Percentiles rank a stretch among this genome's conserved stretches.
These are phyloP conservation scores for Zosterops pallidus DNA, from an alignment of 2,113 vertebrate species.

Conservation along the genomic window DNA sequence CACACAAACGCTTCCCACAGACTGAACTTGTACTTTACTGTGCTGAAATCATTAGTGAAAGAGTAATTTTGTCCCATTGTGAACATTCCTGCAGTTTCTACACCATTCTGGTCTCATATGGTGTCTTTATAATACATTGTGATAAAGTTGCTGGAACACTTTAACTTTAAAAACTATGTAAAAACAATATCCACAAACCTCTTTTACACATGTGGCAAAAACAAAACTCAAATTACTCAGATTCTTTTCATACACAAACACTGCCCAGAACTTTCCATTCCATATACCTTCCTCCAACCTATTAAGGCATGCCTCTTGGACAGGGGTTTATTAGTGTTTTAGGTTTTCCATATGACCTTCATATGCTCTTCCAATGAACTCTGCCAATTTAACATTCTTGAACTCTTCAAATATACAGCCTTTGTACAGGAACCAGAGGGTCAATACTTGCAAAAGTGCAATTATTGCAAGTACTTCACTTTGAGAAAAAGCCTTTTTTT, in stretches of 20 bases:
- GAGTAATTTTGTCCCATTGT: background rate
- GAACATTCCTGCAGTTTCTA: background rate
- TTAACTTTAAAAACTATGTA: background rate
- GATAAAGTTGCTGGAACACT: background rate
- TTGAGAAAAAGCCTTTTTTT: background rate
- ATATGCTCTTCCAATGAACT: background rate
- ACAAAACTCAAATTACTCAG: background rate
- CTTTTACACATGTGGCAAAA: background rate
- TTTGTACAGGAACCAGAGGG: background rate
- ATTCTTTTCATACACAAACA: background rate
- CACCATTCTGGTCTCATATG: background rate
- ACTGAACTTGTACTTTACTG: background rate
- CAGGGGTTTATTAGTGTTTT: background rate
- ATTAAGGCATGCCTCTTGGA: background rate
- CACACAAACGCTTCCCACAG: background rate
- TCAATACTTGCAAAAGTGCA: background rate
- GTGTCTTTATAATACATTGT: background rate
- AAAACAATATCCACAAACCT: background rate
- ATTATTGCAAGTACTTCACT: background rate
- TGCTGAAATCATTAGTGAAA: slow-evolving; percentile 1
- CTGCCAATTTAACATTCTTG: background rate
- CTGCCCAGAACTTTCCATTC: background rate
- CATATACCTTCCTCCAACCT: accelerated
- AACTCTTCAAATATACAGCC: background rate
- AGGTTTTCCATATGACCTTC: background rate